Conservation (phyloP, 2,888 invertebrate species). For the Apotomis betuletana region DNA sequence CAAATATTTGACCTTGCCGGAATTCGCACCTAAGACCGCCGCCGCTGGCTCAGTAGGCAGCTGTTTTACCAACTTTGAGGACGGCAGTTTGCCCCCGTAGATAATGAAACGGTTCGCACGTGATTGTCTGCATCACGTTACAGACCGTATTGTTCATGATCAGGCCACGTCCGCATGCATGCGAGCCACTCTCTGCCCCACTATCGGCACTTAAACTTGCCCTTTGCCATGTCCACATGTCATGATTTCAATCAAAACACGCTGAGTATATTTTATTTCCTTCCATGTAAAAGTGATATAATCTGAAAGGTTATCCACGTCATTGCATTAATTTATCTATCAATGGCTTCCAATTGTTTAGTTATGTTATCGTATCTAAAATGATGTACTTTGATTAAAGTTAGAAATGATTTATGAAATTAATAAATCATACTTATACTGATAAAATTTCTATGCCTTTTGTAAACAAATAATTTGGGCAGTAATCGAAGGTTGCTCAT, state of each 20-base stretch:
- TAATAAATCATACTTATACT: too few species aligned
- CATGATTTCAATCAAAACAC: conserved; percentile 15
- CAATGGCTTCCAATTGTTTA: not conserved
- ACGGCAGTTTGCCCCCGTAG: too few species aligned
- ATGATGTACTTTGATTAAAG: not conserved
- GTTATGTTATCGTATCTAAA: not conserved
- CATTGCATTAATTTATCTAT: not conserved
- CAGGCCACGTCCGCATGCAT: conserved; percentile 6
- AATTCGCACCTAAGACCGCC: too few species aligned
- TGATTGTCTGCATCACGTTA: conserved; percentile 3
- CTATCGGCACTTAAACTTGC: conserved; percentile 21
- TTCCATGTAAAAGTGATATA: not conserved
- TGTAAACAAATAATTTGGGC: not conserved
- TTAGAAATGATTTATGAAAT: too few species aligned
- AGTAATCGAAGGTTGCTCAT: not conserved
- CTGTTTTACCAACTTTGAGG: too few species aligned
- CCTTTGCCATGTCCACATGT: conserved; percentile 4
- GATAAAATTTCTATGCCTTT: not conserved
- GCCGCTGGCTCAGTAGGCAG: too few species aligned
- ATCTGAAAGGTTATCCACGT: conserved; percentile 4
- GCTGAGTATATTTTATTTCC: conserved; percentile 20
- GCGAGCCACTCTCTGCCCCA: conserved; percentile 5
- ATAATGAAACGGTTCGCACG: not conserved
- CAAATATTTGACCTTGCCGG: too few species aligned
- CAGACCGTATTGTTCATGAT: not conserved